A percentile compares a stretch with the other conserved stretches of the same genome.
phyloP scores from a whole-genome alignment of 1,140 invertebrate genomes.

The Scaptomyza hsui region DNA sequence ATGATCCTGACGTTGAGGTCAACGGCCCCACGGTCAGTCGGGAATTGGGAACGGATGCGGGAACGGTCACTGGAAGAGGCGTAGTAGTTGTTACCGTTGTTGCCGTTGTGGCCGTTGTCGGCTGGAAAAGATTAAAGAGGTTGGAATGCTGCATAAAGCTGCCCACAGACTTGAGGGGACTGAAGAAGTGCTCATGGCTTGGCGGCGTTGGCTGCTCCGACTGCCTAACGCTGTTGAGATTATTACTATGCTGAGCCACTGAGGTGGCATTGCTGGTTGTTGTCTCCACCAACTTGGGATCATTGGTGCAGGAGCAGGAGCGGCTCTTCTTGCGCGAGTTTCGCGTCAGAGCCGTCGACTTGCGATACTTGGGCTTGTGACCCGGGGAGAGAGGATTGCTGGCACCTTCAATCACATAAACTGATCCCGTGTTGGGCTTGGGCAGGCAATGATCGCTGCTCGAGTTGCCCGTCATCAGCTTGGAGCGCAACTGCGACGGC shows the following conservation, averaged over 20 bases:
- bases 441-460: constrained; percentile 56
- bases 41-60: constrained; percentile 17
- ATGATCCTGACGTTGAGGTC: constrained; percentile 40
- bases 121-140: constrained; percentile 78
- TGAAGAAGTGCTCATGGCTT: constrained; percentile 63
- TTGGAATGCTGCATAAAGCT: constrained; percentile 83
- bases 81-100: constrained; percentile 7
- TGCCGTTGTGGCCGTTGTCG: constrained; percentile 24
- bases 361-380: constrained; percentile 76
- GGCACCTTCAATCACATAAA: constrained; percentile 77
- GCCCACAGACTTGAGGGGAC: constrained; percentile 70
- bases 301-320: constrained; percentile 64
- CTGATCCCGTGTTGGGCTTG: constrained; percentile 11
- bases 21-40: constrained; percentile 23
- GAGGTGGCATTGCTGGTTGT: constrained; percentile 3
- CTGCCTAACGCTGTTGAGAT: constrained; percentile 25
- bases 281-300: constrained; percentile 24
- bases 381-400: constrained; percentile 50
- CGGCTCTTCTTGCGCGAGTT: constrained; percentile 64
- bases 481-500: constrained; percentile 47
- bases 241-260: constrained; percentile 22
- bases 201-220: constrained; percentile 17
- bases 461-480: constrained; percentile 51
- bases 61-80: constrained; percentile 14
- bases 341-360: constrained; percentile 54